Evolutionary conservation across 2,113 vertebrate genomes (phyloP).

Genomic region (Cololabis saira): DNA sequence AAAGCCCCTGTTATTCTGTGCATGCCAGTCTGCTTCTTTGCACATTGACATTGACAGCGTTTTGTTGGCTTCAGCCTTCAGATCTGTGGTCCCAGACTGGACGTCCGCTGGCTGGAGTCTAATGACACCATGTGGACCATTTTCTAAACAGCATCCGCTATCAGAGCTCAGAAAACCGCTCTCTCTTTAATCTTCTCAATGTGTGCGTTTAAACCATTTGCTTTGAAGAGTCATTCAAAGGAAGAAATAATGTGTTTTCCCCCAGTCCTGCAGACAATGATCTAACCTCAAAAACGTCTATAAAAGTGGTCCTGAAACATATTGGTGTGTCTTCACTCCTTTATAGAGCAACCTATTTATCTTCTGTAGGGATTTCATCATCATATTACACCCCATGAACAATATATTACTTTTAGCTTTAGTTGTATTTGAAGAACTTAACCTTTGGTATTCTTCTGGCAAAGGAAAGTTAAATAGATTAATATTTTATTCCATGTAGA

Average conservation of each 20-base stretch:
- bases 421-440: not conserved
- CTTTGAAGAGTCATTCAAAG: not conserved
- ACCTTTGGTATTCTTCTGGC: constrained; percentile 6
- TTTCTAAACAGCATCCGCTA: constrained; percentile 4
- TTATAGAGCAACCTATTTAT: too few species aligned
- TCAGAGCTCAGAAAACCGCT: not conserved
- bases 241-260: not conserved
- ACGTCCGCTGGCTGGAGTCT: constrained; percentile 22
- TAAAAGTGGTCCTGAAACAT: too few species aligned
- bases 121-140: constrained; percentile 56
- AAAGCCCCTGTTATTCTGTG: constrained; percentile 57
- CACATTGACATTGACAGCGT: constrained; percentile 34
- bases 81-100: not conserved
- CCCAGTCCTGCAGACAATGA: not conserved
- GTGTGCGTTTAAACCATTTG: not conserved
- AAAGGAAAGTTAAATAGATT: constrained; percentile 17
- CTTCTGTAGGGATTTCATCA: not conserved
- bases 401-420: not conserved
- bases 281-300: too few species aligned
- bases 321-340: too few species aligned
- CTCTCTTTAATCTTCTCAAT: not conserved
- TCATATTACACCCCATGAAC: not conserved
- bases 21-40: constrained; percentile 49
- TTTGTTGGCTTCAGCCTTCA: constrained; percentile 42
- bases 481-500: too few species aligned